Evolutionary conservation across 2,888 invertebrate genomes (phyloP), one percentile per base, ranked within the genome.

Genomic region (Heteromurus nitidus): DNA sequence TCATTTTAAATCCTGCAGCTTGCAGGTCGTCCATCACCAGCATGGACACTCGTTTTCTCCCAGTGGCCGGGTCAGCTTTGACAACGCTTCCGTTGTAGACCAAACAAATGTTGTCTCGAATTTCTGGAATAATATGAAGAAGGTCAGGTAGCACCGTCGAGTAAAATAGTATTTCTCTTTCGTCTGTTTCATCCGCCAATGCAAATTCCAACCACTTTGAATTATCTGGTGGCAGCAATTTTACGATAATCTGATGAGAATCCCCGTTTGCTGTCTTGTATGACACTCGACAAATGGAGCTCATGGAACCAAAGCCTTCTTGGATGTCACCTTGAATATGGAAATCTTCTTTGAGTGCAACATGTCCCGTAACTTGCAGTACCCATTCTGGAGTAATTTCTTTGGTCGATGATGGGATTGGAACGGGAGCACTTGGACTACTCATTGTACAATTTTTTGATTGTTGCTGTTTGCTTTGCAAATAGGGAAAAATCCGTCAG

Each of bases 221-320:
- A 13, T 68, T 82, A 13, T 42, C 53, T 1, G 87, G 87, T 0
- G 85, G 73, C 1, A 87, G 65, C 58, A 86, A 70, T 44, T 86
- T 86, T 9, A 86, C 76, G 62, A 86, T 76, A 0, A 85, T 30
- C 11, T 80, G 44, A 18, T 84, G 50, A 0, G 47, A 28, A 22
- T 77, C 31, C 11, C 50, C 58, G 18, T 16, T 36, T 53, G 44
- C 47, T 0, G 73, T 69, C 42, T 72, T 58, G 58, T 85, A 86
- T 0, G 80, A 58, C 5, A 86, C 69, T 11, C 86, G 79, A 30
- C 82, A 22, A 42, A 86, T 65, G 30, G 83, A 72, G 30, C 85
- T 85, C 16, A 86, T 24, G 47, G 84, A 86, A 7, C 86, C 86
- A n/a, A 79, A 73, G 0, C 86, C 86, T 13, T 20, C 82, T 11